Conservation (phyloP, 2,797 vertebrate species). For the Gymnopithys bicolor region DNA sequence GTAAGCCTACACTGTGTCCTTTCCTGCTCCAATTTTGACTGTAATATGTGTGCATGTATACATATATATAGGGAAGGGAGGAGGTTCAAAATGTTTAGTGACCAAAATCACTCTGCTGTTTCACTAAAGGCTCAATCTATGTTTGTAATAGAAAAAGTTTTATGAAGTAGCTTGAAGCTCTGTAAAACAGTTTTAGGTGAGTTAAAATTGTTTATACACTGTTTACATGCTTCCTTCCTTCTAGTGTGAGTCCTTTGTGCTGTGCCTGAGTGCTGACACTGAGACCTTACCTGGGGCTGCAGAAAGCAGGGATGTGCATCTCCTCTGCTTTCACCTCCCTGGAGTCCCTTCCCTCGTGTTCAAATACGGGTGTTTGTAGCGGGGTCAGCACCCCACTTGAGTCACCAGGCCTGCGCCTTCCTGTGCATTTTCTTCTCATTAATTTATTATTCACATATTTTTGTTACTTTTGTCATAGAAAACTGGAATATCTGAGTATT, state of each 20-base stretch:
- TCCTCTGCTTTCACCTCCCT: background rate
- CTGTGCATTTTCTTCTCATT: background rate
- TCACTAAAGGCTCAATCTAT: background rate
- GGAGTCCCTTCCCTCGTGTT: background rate
- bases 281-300: background rate
- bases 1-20: background rate
- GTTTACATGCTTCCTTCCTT: background rate
- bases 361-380: too few relatives aligned
- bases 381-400: background rate
- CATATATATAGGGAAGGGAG: background rate
- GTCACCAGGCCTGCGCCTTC: background rate
- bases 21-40: background rate
- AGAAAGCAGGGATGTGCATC: accelerated
- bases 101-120: background rate
- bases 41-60: accelerated
- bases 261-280: accelerated
- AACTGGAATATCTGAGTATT: background rate
- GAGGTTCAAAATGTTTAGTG: background rate
- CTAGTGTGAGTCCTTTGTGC: background rate
- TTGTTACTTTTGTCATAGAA: background rate
- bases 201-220: background rate
- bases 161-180: background rate
- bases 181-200: background rate
- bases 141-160: background rate
- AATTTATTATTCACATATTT: background rate